These are phyloP conservation scores for Imbricaverruca yamaguchii DNA, from an alignment of 2,888 invertebrate species.

Conservation along the genomic window DNA sequence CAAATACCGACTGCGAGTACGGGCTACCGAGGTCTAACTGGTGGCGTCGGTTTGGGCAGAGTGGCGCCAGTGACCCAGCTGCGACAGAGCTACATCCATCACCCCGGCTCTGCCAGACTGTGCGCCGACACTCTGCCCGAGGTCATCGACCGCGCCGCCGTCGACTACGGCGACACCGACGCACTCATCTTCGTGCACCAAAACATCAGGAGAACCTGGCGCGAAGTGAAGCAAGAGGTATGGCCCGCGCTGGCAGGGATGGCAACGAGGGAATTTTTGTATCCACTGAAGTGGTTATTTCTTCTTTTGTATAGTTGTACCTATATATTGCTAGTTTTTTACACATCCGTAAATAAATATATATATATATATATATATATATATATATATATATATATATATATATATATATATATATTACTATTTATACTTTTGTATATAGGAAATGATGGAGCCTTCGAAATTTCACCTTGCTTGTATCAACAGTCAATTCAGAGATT, in stretches of 20 bases:
- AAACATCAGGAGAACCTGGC: not conserved
- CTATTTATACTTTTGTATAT: too few species aligned
- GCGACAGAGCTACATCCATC: not conserved
- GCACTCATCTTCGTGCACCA: constrained; percentile 6
- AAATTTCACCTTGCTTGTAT: too few species aligned
- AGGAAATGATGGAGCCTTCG: too few species aligned
- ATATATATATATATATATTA: too few species aligned
- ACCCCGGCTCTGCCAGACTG: not conserved
- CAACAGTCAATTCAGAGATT: too few species aligned
- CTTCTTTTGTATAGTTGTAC: too few species aligned
- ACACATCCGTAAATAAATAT: not conserved
- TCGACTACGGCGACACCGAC: not conserved
- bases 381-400: constrained; percentile 4
- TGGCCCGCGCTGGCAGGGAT: not conserved
- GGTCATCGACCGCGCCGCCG: not conserved
- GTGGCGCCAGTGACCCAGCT: not conserved
- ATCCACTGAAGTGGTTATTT: too few species aligned
- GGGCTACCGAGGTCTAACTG: too few species aligned
- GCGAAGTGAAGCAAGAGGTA: not conserved
- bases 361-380: constrained; percentile 18
- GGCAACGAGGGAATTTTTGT: too few species aligned
- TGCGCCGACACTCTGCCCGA: not conserved
- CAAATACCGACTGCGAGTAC: too few species aligned
- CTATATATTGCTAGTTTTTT: too few species aligned
- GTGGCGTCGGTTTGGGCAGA: not conserved